Conservation (phyloP, 2,888 invertebrate genomes). For the Rotaria magnacalcarata region DNA sequence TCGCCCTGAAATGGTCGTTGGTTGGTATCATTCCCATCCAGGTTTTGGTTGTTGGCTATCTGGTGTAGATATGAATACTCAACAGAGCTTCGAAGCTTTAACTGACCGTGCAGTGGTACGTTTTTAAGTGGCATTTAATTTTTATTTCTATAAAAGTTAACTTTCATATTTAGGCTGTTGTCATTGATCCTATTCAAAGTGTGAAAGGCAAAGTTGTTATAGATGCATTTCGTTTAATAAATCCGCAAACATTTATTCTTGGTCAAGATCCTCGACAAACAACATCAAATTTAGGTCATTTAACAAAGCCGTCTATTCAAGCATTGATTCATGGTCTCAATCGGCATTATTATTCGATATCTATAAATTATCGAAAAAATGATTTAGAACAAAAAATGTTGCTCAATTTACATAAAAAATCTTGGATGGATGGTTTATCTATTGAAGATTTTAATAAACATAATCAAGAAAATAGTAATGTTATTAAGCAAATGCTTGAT, state of each 20-base stretch:
- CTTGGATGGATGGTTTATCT: conserved; percentile 61
- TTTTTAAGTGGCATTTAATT: background rate
- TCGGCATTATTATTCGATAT: conserved; percentile 97
- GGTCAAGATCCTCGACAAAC: conserved; percentile 98
- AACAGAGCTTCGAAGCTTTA: conserved; percentile 95
- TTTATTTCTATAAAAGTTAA: background rate
- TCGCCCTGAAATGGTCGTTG: conserved; percentile 98
- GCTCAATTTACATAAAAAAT: conserved; percentile 93
- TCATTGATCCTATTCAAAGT: conserved; percentile 97
- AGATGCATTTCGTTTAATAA: conserved; percentile 96
- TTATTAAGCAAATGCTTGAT: conserved; percentile 90
- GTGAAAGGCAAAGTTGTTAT: conserved; percentile 97
- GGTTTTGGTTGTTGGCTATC: conserved; percentile 99
- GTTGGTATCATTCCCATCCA: conserved; percentile 96
- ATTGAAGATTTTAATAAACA: conserved; percentile 69
- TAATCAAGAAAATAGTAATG: conserved; percentile 83
- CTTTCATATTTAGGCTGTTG: conserved; percentile 67
- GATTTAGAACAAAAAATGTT: conserved; percentile 98
- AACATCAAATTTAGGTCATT: conserved; percentile 93
- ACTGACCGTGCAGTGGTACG: conserved; percentile 82
- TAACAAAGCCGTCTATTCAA: conserved; percentile 97
- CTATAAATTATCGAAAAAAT: conserved; percentile 97
- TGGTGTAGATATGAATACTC: conserved; percentile 95
- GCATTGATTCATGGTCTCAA: conserved; percentile 96
- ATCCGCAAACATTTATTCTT: conserved; percentile 96